Evolutionary conservation across 2,888 invertebrate genomes (phyloP), one percentile per base, ranked within the genome.

Genomic region (Heliconius ethilla): DNA sequence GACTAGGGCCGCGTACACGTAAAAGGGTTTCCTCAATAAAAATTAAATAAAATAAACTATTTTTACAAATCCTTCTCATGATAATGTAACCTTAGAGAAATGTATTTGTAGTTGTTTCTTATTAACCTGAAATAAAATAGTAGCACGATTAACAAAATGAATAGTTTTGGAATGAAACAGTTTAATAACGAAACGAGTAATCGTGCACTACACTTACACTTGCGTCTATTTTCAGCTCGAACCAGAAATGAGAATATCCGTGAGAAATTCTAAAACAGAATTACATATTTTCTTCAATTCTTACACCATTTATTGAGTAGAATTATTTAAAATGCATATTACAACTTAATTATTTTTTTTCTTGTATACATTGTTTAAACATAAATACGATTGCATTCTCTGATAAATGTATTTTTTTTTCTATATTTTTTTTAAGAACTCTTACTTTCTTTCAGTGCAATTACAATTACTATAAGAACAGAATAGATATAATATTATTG

Each of bases 111-210:
- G 7, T 45, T 18, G 6, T 70, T 51, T n/a, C 18, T 45, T 13
- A 51, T 29, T 70, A 11, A 22, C 3, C 5, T 70, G n/a, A n/a
- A n/a, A n/a, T 37, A 9, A 59, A 33, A 15, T 37, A 59, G 33
- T 59, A 11, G 55, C 72, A 59, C 59, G 72, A 59, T 72, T 37
- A 37, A 59, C 33, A 45, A 40, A 40, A 69, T 69, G 4, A 72
- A 72, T 72, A 59, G 55, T 59, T 59, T 72, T 59, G n/a, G 72
- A n/a, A 25, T 59, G n/a, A 59, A 59, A 59, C 72, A 15, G 25
- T 55, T 59, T 72, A 59, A 33, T 59, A 72, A 72, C 72, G 59
- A 72, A 37, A 55, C 72, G 33, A 59, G 59, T 37, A 72, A 33
- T 72, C 72, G 72, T 72, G 72, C 33, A 72, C 59, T 59, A 25